Percentiles rank a stretch among this genome's conserved stretches.
These are phyloP conservation scores for Crotalus horridus DNA, from an alignment of 2,113 vertebrate species.

Conservation along the genomic window DNA sequence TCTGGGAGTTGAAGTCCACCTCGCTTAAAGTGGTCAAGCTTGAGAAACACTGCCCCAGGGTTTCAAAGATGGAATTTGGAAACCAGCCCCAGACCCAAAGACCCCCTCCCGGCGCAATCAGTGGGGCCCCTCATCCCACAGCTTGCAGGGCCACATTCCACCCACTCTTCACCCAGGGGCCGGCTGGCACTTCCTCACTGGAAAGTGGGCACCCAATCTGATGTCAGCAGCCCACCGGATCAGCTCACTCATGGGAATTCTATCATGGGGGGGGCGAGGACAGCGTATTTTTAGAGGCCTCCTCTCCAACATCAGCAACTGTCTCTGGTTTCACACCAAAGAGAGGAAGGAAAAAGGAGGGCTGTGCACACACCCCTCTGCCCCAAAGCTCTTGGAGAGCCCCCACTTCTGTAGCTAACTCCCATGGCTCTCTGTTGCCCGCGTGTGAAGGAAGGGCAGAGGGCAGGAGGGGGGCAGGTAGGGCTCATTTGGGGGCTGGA, in stretches of 20 bases:
- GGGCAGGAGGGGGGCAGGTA: not conserved
- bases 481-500: not conserved
- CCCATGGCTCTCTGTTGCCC: not conserved
- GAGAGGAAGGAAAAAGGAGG: not conserved
- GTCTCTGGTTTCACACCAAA: conserved; percentile 11
- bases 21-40: not conserved
- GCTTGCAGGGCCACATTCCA: not conserved
- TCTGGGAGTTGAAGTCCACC: not conserved
- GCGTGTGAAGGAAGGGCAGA: not conserved
- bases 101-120: not conserved
- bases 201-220: not conserved
- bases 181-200: not conserved
- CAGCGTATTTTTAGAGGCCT: conserved; percentile 17
- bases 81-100: not conserved
- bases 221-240: not conserved
- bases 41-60: not conserved
- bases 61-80: not conserved
- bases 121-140: not conserved
- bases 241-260: conserved; percentile 4
- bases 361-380: not conserved
- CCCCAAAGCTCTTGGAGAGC: not conserved
- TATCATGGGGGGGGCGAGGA: not conserved
- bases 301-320: not conserved
- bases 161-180: not conserved
- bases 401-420: too few relatives aligned